phyloP scores from a whole-genome alignment of 1,140 invertebrate species.

The Brachionus paranguensis region DNA sequence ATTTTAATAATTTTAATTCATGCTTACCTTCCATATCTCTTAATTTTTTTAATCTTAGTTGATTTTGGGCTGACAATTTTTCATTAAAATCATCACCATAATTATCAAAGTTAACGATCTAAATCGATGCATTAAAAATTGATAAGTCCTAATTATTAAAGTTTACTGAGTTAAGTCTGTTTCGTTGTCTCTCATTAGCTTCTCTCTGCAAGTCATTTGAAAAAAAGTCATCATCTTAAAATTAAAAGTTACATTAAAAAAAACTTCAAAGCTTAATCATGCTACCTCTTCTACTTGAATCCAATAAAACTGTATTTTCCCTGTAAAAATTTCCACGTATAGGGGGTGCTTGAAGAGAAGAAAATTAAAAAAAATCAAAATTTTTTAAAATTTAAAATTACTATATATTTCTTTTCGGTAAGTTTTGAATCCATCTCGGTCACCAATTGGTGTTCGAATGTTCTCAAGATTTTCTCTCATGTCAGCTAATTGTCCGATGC shows the following conservation, averaged over 20 bases:
- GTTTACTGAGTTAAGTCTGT: constrained; percentile 17
- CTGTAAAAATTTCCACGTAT: neutral
- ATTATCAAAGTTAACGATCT: neutral
- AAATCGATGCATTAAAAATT: neutral
- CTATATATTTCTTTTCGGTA: constrained; percentile 37
- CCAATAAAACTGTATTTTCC: constrained; percentile 10
- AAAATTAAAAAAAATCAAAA: neutral
- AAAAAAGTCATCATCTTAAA: constrained; percentile 23
- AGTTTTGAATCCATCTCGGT: constrained; percentile 14
- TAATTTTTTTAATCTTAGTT: constrained; percentile 30
- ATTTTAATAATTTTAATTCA: neutral
- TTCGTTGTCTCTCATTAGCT: neutral
- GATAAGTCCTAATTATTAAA: neutral
- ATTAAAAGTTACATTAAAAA: neutral
- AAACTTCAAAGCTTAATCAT: neutral
- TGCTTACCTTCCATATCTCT: constrained; percentile 3
- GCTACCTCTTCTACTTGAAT: neutral
- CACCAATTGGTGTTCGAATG: neutral
- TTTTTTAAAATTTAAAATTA: neutral
- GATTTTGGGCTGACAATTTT: constrained; percentile 15
- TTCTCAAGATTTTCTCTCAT: constrained; percentile 10
- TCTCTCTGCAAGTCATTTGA: constrained; percentile 24
- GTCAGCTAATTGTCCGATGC: constrained; percentile 12
- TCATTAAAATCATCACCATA: neutral
- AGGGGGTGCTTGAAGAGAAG: neutral